phyloP scores from a whole-genome alignment of 2,797 vertebrate species.

The Sebastes alutus region DNA sequence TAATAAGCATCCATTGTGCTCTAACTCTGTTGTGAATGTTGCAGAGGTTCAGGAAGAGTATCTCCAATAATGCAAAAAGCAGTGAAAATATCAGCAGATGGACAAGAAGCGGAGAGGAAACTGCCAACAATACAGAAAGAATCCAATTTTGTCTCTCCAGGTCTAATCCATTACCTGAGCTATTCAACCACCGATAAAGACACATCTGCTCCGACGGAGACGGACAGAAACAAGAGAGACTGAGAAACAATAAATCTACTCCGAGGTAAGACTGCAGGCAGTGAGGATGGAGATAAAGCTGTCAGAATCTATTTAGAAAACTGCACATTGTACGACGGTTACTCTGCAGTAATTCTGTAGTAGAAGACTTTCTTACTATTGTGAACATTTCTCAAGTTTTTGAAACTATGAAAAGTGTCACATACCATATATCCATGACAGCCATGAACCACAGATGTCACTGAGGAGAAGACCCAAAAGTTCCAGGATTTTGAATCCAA shows the following conservation, averaged over 20 bases:
- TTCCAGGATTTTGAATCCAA: neutral
- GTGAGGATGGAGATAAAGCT: neutral
- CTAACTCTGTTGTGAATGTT: neutral
- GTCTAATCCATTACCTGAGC: conserved; percentile 17
- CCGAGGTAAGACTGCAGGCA: neutral
- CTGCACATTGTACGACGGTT: neutral
- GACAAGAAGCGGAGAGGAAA: neutral
- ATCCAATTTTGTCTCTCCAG: neutral
- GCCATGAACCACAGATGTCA: neutral
- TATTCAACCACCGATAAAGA: conserved; percentile 12
- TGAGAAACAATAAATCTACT: neutral
- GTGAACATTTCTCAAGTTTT: neutral
- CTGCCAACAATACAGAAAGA: neutral
- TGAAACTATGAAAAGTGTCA: neutral
- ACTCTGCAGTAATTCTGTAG: neutral
- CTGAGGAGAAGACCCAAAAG: neutral
- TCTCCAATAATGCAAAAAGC: neutral
- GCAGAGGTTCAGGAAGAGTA: neutral
- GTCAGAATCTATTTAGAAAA: neutral
- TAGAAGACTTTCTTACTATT: neutral
- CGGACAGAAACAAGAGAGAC: neutral
- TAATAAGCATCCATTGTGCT: neutral
- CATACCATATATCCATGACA: neutral
- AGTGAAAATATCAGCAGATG: neutral
- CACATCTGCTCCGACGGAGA: conserved; percentile 9